Conservation (phyloP, 2,113 vertebrate genomes). For the Calyptommatus sinebrachiatus region DNA sequence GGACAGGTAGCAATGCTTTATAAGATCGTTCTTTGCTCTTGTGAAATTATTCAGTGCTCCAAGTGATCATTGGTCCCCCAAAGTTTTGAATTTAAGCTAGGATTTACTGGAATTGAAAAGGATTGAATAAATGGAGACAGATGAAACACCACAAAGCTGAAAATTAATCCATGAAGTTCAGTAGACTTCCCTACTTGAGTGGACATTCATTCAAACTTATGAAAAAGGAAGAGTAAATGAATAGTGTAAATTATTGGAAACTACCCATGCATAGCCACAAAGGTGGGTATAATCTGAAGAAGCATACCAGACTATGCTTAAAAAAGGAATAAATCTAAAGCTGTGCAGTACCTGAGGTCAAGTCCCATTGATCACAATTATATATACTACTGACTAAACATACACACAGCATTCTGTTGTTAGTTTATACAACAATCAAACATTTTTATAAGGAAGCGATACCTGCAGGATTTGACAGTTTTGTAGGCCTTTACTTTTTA, state of each 20-base stretch:
- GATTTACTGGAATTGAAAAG: too few relatives aligned
- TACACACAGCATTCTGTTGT: not conserved
- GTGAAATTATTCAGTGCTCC: constrained; percentile 42
- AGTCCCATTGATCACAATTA: not conserved
- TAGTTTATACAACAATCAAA: not conserved
- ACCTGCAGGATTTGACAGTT: not conserved
- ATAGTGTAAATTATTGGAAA: too few relatives aligned
- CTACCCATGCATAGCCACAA: too few relatives aligned
- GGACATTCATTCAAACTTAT: too few relatives aligned
- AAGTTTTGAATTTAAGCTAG: not conserved
- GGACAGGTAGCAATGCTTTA: not conserved
- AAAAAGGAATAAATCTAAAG: not conserved
- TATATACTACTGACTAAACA: not conserved
- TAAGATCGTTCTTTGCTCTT: not conserved
- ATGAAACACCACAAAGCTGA: too few relatives aligned
- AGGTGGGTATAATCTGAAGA: too few relatives aligned
- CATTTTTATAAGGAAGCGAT: not conserved
- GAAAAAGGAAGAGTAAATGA: too few relatives aligned
- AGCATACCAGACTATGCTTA: too few relatives aligned
- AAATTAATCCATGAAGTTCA: too few relatives aligned
- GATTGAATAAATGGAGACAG: too few relatives aligned
- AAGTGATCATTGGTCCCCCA: constrained; percentile 43
- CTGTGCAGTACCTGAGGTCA: not conserved
- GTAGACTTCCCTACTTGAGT: too few relatives aligned
- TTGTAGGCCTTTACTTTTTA: too few relatives aligned